phyloP scores from a whole-genome alignment of 2,797 vertebrate genomes.

The Clarias laeviceps region DNA sequence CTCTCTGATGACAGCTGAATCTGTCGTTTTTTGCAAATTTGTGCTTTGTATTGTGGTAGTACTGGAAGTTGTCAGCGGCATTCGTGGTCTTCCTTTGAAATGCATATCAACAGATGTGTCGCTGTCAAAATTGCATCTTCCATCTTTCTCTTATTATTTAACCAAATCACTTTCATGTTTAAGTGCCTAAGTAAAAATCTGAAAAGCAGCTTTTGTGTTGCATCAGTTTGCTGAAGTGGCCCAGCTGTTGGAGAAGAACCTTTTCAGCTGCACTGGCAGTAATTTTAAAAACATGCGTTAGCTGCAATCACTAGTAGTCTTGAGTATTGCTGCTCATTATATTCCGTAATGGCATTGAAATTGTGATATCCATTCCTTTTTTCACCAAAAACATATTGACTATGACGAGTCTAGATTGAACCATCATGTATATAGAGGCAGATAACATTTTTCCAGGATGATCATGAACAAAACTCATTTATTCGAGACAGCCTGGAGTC shows the following conservation, averaged over 20 bases:
- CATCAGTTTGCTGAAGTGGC: not conserved
- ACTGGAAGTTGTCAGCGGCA: constrained; percentile 44
- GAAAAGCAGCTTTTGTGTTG: constrained; percentile 23
- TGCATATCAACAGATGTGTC: constrained; percentile 49
- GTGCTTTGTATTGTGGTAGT: constrained; percentile 7
- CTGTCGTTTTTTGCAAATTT: constrained; percentile 39
- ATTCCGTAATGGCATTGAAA: not conserved
- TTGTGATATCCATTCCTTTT: not conserved
- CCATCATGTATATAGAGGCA: not conserved
- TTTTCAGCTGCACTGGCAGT: constrained; percentile 3
- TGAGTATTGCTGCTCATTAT: not conserved
- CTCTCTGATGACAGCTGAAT: constrained; percentile 54
- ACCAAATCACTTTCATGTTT: constrained; percentile 31
- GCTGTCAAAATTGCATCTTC: constrained; percentile 38
- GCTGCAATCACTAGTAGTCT: not conserved
- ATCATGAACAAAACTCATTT: not conserved
- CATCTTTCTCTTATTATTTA: constrained; percentile 37
- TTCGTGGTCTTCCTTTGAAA: constrained; percentile 56
- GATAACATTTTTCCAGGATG: not conserved
- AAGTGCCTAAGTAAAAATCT: constrained; percentile 28
- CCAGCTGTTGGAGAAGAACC: constrained; percentile 33
- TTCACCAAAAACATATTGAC: not conserved
- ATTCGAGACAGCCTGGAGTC: not conserved
- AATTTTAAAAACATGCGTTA: not conserved
- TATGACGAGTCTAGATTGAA: not conserved